These are phyloP conservation scores for Mamestra configurata DNA, from an alignment of 1,140 invertebrate species.

Conservation along the genomic window DNA sequence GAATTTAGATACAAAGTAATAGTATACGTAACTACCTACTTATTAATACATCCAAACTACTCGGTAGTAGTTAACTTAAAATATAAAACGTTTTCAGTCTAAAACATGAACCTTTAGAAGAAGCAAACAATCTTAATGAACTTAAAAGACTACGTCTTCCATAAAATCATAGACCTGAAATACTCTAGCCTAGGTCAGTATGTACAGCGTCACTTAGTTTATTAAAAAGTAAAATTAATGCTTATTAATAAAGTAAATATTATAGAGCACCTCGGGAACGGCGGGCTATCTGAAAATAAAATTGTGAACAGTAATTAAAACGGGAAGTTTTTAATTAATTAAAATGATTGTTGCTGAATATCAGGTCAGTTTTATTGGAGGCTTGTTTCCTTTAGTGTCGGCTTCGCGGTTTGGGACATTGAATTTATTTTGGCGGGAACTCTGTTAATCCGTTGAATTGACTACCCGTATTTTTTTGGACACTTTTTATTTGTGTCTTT, in stretches of 20 bases:
- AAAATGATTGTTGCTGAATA: slow-evolving; percentile 12
- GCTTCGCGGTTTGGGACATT: background rate
- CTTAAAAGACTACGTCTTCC: slow-evolving; percentile 5
- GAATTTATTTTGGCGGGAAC: background rate
- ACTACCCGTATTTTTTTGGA: background rate
- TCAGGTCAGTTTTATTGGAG: background rate
- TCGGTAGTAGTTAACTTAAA: background rate
- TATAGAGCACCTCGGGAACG: slow-evolving; percentile 18
- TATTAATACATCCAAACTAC: background rate
- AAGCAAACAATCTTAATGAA: slow-evolving; percentile 5
- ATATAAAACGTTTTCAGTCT: slow-evolving; percentile 4
- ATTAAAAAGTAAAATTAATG: slow-evolving; percentile 29
- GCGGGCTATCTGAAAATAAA: slow-evolving; percentile 39
- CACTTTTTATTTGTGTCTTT: background rate
- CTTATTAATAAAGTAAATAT: slow-evolving; percentile 30
- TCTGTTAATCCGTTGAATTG: background rate
- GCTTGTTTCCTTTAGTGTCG: background rate
- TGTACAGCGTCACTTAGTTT: slow-evolving; percentile 27
- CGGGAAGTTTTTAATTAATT: slow-evolving; percentile 17
- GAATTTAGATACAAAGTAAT: background rate
- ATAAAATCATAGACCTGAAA: slow-evolving; percentile 30
- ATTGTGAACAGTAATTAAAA: slow-evolving; percentile 13
- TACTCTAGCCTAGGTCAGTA: slow-evolving; percentile 6
- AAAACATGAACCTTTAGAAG: background rate
- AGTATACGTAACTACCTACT: background rate